Evolutionary conservation across 2,797 vertebrate species (phyloP).

Genomic region (Danio tinwini): DNA sequence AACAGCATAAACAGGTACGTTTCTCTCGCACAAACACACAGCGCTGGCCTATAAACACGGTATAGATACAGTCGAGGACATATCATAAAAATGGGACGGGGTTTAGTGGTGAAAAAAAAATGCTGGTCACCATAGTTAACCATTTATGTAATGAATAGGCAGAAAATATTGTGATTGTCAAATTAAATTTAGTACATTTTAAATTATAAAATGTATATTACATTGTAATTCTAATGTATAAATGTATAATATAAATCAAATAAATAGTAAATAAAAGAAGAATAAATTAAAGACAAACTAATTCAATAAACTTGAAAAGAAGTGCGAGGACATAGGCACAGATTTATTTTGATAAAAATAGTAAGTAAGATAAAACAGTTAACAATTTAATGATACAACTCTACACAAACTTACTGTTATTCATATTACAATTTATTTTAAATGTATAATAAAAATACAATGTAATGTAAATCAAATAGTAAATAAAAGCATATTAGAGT

Average conservation of each 20-base stretch:
- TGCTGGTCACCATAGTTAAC: background rate
- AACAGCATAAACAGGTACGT: background rate
- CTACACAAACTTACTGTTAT: no score
- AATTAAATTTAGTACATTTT: no score
- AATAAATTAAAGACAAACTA: no score
- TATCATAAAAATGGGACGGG: background rate
- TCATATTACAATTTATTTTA: no score
- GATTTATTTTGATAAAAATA: background rate
- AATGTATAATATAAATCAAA: no score
- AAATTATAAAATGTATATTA: no score
- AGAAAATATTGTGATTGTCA: background rate
- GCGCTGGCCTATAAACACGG: background rate
- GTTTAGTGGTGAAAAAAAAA: slow-evolving; percentile 1
- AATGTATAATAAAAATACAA: background rate
- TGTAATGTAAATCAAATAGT: background rate
- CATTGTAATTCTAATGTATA: no score
- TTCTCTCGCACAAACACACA: background rate
- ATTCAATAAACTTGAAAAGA: no score
- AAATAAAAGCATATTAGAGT: background rate
- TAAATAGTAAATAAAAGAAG: no score
- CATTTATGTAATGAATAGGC: background rate
- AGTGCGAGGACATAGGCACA: no score
- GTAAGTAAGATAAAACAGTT: background rate
- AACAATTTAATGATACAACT: no score
- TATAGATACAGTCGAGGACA: slow-evolving; percentile 3